These are phyloP conservation scores for Parotia lawesii DNA, from an alignment of 2,113 vertebrate species.

Conservation along the genomic window DNA sequence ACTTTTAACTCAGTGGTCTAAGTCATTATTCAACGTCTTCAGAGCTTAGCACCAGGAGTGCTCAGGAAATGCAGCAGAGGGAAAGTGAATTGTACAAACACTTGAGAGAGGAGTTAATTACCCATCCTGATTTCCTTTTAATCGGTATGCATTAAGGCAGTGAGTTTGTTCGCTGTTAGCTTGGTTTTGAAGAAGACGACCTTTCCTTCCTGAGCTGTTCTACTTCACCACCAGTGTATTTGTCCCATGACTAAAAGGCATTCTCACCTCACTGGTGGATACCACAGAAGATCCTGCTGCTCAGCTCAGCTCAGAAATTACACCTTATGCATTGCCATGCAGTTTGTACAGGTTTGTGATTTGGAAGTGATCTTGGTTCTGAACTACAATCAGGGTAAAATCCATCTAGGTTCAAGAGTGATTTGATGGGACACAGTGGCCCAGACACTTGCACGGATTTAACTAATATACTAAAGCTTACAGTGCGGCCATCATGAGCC, in stretches of 20 bases:
- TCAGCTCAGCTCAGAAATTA: not conserved
- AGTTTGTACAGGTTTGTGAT: not conserved
- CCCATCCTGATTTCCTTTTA: constrained; percentile 56
- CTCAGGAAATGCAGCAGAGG: constrained; percentile 45
- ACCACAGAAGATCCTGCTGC: not conserved
- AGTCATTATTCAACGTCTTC: constrained; percentile 43
- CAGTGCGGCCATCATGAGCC: not conserved
- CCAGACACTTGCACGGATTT: not conserved
- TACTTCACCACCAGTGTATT: not conserved
- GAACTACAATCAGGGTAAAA: not conserved
- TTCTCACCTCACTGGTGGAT: not conserved
- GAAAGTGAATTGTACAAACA: constrained; percentile 53
- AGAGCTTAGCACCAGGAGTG: constrained; percentile 11
- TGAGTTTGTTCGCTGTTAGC: not conserved
- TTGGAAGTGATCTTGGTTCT: not conserved
- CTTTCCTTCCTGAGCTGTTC: not conserved
- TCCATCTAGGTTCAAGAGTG: not conserved
- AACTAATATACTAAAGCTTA: not conserved
- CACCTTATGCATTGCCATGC: not conserved
- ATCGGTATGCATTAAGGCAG: constrained; percentile 22
- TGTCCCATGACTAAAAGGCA: not conserved
- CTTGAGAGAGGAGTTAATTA: constrained; percentile 59
- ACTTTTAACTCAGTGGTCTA: constrained; percentile 51
- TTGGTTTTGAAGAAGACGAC: constrained; percentile 4
- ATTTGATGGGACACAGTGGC: not conserved